Base-by-base conservation (phyloP, 2,888 invertebrate species). In the Athetis lepigone region DNA sequence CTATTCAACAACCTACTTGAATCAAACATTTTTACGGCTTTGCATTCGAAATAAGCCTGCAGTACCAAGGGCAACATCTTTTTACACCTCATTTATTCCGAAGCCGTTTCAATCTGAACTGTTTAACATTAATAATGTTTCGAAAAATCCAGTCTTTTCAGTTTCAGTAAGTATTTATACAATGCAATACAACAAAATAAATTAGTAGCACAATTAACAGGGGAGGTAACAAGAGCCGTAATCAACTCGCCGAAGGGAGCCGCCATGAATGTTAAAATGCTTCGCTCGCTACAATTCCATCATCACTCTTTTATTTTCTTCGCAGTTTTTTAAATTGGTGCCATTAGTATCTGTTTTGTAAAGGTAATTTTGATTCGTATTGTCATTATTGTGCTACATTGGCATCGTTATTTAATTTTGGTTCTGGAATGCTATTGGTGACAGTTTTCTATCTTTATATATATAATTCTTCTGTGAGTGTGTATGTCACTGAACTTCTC, bases 261-360 rank as follows among this genome's bases (percentile, higher is more conserved):
- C 43, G 67, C 63, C 51, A 65, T 74, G 79, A 79, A 81, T 79
- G 76, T 50, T 79, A 81, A 70, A 81, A 62, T 59, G 62, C 25
- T 50, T 49, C 60, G 55, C 43, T 61, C 54, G 62, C 57, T 52
- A 62, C 66, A 75, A 79, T 79, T 59, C 58, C 55, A 61, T 66
- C 63, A 68, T 23, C 33, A 43, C 27, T 49, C 51, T 63, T 73
- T 69, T 72, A 49, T 71, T 64, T 55, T 51, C 43, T 59, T 49
- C 50, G 25, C 45, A 51, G 36, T 57, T 55, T 56, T 56, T 56
- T 16, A 70, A 70, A 61, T 59, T 58, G 37, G 29, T 52, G 40
- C 39, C 59, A 62, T 70, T 71, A 58, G 62, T 52, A 23, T 16
- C 29, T 29, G 16, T 27, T 43, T 39, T 50, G n/a, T 50, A 19